Evolutionary conservation across 1,140 invertebrate species (phyloP).

Genomic region (Apis cerana): DNA sequence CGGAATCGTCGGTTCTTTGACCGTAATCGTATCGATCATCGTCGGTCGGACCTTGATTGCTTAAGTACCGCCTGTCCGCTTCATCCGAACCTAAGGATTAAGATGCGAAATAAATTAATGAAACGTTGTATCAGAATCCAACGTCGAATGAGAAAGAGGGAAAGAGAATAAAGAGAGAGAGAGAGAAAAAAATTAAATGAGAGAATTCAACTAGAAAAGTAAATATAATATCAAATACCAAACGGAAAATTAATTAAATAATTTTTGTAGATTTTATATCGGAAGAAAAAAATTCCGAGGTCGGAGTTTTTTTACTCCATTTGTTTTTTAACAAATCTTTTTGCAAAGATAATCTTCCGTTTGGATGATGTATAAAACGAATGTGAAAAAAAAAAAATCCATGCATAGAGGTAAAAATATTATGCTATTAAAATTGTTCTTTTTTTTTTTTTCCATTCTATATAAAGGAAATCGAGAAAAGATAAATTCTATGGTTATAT

Average conservation of each 20-base stretch:
- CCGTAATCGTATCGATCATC: constrained; percentile 23
- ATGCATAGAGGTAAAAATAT: too few species aligned
- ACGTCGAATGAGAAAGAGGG: not conserved
- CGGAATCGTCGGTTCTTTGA: not conserved
- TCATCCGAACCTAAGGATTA: constrained; percentile 32
- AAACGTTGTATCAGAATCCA: not conserved
- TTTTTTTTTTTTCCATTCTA: not conserved
- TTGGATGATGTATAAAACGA: not conserved
- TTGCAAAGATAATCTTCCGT: not conserved
- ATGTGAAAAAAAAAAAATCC: not conserved
- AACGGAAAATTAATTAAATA: not conserved
- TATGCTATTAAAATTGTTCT: not conserved
- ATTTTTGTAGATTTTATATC: not conserved
- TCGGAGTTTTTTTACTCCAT: not conserved
- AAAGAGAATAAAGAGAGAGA: fast-evolving
- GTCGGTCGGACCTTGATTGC: not conserved
- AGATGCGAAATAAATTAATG: not conserved
- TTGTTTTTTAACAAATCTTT: not conserved
- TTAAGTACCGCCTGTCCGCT: constrained; percentile 32
- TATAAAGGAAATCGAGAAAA: constrained; percentile 5
- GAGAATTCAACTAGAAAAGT: not conserved
- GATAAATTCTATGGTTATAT: constrained; percentile 13
- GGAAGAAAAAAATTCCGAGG: not conserved
- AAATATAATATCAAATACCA: not conserved
- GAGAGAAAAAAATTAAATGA: not conserved